Percentiles rank a stretch among this genome's conserved stretches.
Conservation (phyloP, 2,113 vertebrate species). For the Ochotona princeps region DNA sequence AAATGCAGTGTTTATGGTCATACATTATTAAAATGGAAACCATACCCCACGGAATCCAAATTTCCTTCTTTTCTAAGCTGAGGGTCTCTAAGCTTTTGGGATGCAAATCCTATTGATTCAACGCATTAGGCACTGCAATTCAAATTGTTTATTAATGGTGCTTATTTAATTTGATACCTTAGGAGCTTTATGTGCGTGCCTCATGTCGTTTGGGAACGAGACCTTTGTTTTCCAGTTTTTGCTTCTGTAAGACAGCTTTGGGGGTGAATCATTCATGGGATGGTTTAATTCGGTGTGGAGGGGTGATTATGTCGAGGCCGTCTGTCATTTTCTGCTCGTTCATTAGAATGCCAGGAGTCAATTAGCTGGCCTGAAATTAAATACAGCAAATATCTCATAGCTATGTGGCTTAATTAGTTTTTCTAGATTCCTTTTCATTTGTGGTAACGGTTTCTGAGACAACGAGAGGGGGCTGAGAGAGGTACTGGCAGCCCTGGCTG, state of each 20-base stretch:
- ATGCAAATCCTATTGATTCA: slow-evolving; percentile 65
- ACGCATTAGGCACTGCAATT: slow-evolving; percentile 55
- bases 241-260: not conserved
- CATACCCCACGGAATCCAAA: not conserved
- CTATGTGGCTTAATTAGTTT: not conserved
- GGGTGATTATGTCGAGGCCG: not conserved
- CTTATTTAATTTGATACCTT: slow-evolving; percentile 69
- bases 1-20: not conserved
- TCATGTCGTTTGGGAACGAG: slow-evolving; percentile 29
- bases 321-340: not conserved
- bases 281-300: not conserved
- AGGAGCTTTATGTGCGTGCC: slow-evolving; percentile 33
- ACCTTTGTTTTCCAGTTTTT: slow-evolving; percentile 15
- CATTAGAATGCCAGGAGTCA: slow-evolving; percentile 3
- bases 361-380: not conserved
- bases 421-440: not conserved
- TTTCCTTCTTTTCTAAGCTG: not conserved
- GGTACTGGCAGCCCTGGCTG: not conserved
- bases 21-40: slow-evolving; percentile 26
- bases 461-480: not conserved
- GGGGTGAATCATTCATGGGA: slow-evolving; percentile 41
- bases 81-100: slow-evolving; percentile 32
- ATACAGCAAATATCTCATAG: fast-evolving
- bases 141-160: slow-evolving; percentile 68
- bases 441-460: not conserved